Evolutionary conservation across 2,113 vertebrate species (phyloP), one percentile per base, ranked within the genome.

Genomic region (Brachirus orientalis): DNA sequence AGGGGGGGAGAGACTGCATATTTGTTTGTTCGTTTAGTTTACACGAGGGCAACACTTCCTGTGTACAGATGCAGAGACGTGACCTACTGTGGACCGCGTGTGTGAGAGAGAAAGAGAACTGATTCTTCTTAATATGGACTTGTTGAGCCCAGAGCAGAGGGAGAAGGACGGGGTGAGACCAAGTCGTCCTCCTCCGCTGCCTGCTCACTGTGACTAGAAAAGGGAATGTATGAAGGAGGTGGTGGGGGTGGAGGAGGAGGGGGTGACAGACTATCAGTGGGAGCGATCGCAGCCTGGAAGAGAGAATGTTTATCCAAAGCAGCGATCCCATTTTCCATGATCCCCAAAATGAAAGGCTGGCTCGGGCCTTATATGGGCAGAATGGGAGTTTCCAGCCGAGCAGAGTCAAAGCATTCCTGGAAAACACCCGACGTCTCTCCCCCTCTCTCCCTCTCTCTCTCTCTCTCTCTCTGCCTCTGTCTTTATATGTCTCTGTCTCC

Each of bases 301-400:
- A 87, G 81, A 66, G 83, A 88, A 88, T 92, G 93, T 94, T 94
- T 94, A 93, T 91, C 85, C 77, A 84, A 84, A 85, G 78, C 82
- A 47, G 83, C 58, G 69, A 90, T 92, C 86, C 90, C 33, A 88
- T 92, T 94, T 93, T 93, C 92, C 92, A 93, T 85, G 80, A 88
- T 92, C 87, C 90, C 81, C 77, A 84, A 84, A 92, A 89, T 87
- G 90, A 85, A 89, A 82, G 78, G 69, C 63, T 48, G 63, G 50
- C 85, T 74, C 63, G 40, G 52, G 72, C 93, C 92, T 91, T 93
- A 93, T 92, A 92, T 86, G 93, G 93, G 38, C 61, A 48, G 58
- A 11, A 76, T 65, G 80, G 78, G 69, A 79, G 79, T 86, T 79
- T 90, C 78, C 75, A 88, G 76, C 69, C 65, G 45, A 72, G 64